phyloP scores from a whole-genome alignment of 2,113 vertebrate species.

The Phocoena phocoena region DNA sequence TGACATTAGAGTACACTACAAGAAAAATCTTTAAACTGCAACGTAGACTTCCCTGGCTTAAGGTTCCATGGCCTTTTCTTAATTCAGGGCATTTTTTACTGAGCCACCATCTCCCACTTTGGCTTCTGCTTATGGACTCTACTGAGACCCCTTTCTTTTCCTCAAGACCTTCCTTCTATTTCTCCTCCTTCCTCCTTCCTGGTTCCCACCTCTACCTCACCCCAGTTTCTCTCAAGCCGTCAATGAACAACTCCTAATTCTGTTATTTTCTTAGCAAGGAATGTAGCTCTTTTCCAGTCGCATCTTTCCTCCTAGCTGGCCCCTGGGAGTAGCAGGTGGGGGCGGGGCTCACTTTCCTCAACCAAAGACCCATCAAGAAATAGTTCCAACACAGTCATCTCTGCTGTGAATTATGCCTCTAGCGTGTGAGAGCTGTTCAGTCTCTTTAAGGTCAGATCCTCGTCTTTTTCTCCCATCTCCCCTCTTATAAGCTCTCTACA shows the following conservation, averaged over 20 bases:
- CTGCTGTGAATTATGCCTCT: background rate
- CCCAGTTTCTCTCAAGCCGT: background rate
- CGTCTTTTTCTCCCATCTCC: background rate
- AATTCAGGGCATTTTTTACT: background rate
- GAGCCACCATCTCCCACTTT: background rate
- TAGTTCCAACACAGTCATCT: background rate
- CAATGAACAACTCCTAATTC: background rate
- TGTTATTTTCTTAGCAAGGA: background rate
- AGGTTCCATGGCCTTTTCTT: background rate
- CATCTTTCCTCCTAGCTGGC: background rate
- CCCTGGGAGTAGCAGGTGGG: background rate
- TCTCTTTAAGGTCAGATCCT: background rate
- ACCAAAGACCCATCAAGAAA: background rate
- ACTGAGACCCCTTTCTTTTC: background rate
- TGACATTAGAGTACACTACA: background rate
- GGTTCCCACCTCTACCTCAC: background rate
- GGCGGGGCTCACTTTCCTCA: background rate
- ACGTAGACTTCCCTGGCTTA: background rate
- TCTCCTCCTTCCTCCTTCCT: background rate
- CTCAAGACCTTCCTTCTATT: background rate
- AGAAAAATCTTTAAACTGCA: background rate
- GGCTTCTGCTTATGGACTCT: background rate
- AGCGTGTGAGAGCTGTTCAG: fast-evolving
- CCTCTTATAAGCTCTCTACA: too few relatives aligned
- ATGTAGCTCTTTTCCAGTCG: background rate